Evolutionary conservation across 1,140 invertebrate species (phyloP).

Genomic region (Drosophila bocki): DNA sequence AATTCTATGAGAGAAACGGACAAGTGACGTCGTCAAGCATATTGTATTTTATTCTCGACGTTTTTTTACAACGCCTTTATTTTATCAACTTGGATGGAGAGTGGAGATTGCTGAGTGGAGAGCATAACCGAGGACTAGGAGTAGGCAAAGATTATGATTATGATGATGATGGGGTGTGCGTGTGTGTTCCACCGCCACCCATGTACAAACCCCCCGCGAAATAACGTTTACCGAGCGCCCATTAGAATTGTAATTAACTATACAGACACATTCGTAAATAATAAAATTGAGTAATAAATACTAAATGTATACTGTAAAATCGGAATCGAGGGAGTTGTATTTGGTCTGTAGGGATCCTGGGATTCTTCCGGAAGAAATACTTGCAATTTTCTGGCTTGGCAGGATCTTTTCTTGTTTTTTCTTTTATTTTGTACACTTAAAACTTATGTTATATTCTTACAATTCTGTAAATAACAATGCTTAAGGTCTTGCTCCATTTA

Average conservation of each 20-base stretch:
- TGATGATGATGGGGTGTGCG: conserved; percentile 43
- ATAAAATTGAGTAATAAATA: conserved; percentile 81
- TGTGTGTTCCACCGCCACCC: conserved; percentile 64
- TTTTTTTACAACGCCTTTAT: conserved; percentile 40
- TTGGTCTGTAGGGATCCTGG: not conserved
- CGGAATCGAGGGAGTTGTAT: not conserved
- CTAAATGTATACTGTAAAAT: conserved; percentile 47
- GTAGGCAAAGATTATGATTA: conserved; percentile 21
- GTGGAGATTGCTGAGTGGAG: conserved; percentile 5
- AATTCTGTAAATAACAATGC: not conserved
- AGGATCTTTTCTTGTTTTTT: not conserved
- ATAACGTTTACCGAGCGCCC: conserved; percentile 72
- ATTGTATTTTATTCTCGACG: conserved; percentile 62
- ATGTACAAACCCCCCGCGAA: conserved; percentile 61
- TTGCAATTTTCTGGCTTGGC: too few species aligned
- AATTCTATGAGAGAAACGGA: conserved; percentile 46
- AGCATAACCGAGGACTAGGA: conserved; percentile 34
- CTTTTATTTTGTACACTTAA: not conserved
- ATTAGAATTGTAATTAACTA: conserved; percentile 81
- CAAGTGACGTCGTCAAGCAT: conserved; percentile 44
- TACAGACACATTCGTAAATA: conserved; percentile 78
- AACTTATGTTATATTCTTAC: not conserved
- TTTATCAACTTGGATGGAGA: conserved; percentile 43
- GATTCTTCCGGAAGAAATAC: not conserved
- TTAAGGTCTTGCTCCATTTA: too few species aligned